Base-by-base conservation (phyloP, 2,113 vertebrate genomes). In the Vimba vimba region DNA sequence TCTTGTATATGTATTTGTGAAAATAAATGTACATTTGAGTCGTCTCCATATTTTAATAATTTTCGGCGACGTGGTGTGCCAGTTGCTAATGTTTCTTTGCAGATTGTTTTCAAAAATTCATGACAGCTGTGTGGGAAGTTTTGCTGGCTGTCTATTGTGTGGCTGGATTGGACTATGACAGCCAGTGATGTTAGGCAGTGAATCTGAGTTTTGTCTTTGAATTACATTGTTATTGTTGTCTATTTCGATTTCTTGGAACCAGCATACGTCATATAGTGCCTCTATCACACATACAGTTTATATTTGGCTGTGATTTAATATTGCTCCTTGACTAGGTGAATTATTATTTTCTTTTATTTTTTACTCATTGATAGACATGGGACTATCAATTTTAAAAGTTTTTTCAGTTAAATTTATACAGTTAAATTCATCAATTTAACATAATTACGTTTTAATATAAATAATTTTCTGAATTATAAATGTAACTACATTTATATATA, bases 21-120 rank as follows among this genome's bases (percentile, higher is more conserved):
- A 82, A 82, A 52, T 82, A 82, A 82, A 82, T 52, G 0, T 52
- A 52, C n/a, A 45, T 30, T 55, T 69, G 27, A 36, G 5, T 39
- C 52, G n/a, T 27, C 45, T 36, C 2, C 11, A 17, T 68, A 11
- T 66, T 66, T 45, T 60, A 33, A 6, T 55, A 11, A 59, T 79
- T 79, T 36, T 7, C 0, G 2, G 9, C 19, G 11, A 11, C 36
- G 1, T 43, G 33, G 1, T 69, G 66, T 69, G 4, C 7, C 39
- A 71, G 19, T 71, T 11, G 33, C 9, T 39, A n/a, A 74, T 74
- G 36, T 12, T 12, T 62, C n/a, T 27, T 25, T 11, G 23, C 33
- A 23, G 33, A 57, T 33, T 57, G 30, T 13, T 23, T 76, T 57
- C 2, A 57, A 7, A 78, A 59, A 23, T 78, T 33, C 27, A 11